Evolutionary conservation across 2,888 invertebrate species (phyloP).

Genomic region (Lithophane ornitopus): DNA sequence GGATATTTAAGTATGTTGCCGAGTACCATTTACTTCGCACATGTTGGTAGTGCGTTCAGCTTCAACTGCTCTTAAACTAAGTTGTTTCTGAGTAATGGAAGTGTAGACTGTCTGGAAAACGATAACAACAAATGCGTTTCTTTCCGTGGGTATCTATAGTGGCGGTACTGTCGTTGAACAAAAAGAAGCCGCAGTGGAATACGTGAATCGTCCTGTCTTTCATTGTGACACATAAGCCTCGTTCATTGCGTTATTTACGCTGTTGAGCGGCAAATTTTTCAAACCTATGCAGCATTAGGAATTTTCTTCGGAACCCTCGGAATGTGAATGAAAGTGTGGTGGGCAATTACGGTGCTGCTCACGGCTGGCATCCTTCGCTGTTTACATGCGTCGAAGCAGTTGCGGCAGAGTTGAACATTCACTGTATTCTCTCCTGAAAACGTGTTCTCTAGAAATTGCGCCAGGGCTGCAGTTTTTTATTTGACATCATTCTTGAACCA

Average conservation of each 20-base stretch:
- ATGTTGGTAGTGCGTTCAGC: neutral
- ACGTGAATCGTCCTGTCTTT: too few relatives aligned
- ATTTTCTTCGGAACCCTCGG: too few relatives aligned
- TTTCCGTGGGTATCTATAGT: neutral
- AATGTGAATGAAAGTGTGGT: too few relatives aligned
- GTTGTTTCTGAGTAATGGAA: conserved; percentile 1
- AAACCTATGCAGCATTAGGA: too few relatives aligned
- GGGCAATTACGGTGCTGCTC: neutral
- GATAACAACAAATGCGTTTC: neutral
- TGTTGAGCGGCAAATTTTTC: too few relatives aligned
- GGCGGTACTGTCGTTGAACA: too few relatives aligned
- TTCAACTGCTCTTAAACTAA: conserved; percentile 22
- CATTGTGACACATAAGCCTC: too few relatives aligned
- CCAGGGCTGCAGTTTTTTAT: neutral
- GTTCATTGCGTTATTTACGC: too few relatives aligned
- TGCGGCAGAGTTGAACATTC: neutral
- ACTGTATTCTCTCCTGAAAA: neutral
- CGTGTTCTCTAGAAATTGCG: neutral
- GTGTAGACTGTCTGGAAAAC: neutral
- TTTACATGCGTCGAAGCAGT: neutral
- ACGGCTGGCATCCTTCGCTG: neutral
- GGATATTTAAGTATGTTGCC: conserved; percentile 24
- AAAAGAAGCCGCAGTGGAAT: too few relatives aligned
- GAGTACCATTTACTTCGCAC: conserved; percentile 25
- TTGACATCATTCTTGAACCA: neutral